phyloP scores from a whole-genome alignment of 2,113 vertebrate species.

The Galemys pyrenaicus region DNA sequence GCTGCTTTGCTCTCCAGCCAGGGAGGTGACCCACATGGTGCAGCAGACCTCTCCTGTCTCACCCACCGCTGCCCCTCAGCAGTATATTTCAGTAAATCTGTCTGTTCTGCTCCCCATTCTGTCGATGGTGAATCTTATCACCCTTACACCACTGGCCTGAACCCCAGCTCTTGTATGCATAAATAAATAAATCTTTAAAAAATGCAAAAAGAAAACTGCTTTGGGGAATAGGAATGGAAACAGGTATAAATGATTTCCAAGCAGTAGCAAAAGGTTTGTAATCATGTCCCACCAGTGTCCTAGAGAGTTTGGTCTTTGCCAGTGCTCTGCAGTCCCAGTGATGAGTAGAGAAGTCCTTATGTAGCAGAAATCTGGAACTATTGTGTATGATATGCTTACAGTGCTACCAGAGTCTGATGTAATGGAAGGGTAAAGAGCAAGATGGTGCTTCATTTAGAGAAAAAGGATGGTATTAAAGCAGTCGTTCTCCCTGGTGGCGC shows the following conservation, averaged over 20 bases:
- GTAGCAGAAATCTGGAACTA: background rate
- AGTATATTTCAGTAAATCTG: too few species aligned
- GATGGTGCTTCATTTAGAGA: background rate
- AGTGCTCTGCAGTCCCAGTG: background rate
- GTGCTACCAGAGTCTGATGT: background rate
- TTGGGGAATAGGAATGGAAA: background rate
- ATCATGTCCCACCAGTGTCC: background rate
- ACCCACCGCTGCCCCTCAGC: too few species aligned
- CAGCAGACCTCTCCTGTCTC: too few species aligned
- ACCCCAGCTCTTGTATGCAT: too few species aligned
- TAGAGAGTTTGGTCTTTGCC: background rate
- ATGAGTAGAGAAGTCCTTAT: background rate
- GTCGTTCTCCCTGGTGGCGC: too few species aligned
- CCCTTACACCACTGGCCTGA: too few species aligned
- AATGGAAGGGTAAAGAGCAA: background rate
- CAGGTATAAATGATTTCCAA: background rate
- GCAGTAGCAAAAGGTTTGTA: background rate
- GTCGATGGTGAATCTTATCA: too few species aligned
- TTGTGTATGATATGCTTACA: background rate
- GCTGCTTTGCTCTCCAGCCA: too few species aligned
- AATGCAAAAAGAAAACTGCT: too few species aligned
- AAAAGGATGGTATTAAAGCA: background rate
- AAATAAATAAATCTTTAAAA: too few species aligned
- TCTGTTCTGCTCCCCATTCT: too few species aligned
- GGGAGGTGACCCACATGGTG: too few species aligned